Conservation (phyloP, 2,888 invertebrate species). For the Leptopilina drosophilae region DNA sequence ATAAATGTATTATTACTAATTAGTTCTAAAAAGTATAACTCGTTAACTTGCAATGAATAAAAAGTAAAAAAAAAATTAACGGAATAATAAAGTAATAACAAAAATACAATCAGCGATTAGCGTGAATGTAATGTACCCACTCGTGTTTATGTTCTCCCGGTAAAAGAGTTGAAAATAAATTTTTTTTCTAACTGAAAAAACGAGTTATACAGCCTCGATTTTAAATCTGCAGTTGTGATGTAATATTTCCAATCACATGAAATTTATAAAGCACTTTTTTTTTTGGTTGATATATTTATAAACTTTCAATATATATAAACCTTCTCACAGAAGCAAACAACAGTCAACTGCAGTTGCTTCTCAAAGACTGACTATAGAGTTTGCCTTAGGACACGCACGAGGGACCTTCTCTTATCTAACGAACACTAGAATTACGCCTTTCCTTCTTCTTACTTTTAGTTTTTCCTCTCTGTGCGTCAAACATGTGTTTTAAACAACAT, state of each 20-base stretch:
- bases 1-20: too few species aligned
- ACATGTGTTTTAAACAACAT: slow-evolving; percentile 19
- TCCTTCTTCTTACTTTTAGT: slow-evolving; percentile 25
- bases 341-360: slow-evolving; percentile 31
- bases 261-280: slow-evolving; percentile 27
- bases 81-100: background rate
- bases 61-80: background rate
- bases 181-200: slow-evolving; percentile 1
- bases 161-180: slow-evolving; percentile 2
- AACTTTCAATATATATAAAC: slow-evolving; percentile 12
- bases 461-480: slow-evolving; percentile 23
- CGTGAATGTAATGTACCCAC: background rate
- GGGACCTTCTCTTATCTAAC: slow-evolving; percentile 32
- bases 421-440: slow-evolving; percentile 37
- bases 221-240: background rate
- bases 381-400: slow-evolving; percentile 12
- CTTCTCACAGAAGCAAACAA: slow-evolving; percentile 32
- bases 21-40: too few species aligned
- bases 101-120: background rate
- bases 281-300: background rate
- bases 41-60: too few species aligned
- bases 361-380: slow-evolving; percentile 29
- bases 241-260: slow-evolving; percentile 19
- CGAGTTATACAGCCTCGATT: slow-evolving; percentile 19
- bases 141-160: background rate